Conservation (phyloP, 1,140 invertebrate species). For the Zaprionus nigranus region DNA sequence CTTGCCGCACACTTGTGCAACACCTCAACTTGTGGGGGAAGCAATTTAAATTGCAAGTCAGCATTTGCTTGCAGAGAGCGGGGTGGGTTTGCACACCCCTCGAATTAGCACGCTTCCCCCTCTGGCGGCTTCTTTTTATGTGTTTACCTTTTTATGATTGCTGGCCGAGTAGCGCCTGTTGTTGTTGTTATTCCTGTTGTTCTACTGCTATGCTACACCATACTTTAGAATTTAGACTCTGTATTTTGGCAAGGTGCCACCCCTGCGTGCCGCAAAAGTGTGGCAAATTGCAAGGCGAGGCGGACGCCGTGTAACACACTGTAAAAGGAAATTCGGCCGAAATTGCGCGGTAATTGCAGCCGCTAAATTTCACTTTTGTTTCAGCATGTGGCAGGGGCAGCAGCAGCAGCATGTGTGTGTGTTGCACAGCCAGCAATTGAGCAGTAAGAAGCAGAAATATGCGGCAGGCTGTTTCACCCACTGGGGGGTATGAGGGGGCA, state of each 20-base stretch:
- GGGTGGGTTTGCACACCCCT: constrained; percentile 31
- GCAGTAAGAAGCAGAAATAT: constrained; percentile 67
- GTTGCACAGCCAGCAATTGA: constrained; percentile 64
- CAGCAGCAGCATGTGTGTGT: constrained; percentile 59
- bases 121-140: constrained; percentile 43
- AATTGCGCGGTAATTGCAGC: constrained; percentile 81
- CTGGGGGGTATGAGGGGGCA: neutral
- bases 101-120: constrained; percentile 54
- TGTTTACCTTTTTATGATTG: constrained; percentile 69
- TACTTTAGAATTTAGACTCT: constrained; percentile 38
- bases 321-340: constrained; percentile 75
- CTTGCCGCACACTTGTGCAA: constrained; percentile 59
- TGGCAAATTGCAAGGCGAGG: neutral
- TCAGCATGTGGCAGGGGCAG: neutral
- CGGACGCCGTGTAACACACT: constrained; percentile 22
- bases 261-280: neutral
- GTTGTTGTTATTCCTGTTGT: constrained; percentile 12
- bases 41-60: constrained; percentile 70
- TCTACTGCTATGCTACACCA: constrained; percentile 32
- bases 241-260: constrained; percentile 47
- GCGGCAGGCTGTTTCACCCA: constrained; percentile 37
- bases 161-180: constrained; percentile 42
- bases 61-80: neutral
- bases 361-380: constrained; percentile 82
- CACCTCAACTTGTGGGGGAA: constrained; percentile 68